Base-by-base conservation (phyloP, 2,888 invertebrate species). In the Cynaeus angustus region DNA sequence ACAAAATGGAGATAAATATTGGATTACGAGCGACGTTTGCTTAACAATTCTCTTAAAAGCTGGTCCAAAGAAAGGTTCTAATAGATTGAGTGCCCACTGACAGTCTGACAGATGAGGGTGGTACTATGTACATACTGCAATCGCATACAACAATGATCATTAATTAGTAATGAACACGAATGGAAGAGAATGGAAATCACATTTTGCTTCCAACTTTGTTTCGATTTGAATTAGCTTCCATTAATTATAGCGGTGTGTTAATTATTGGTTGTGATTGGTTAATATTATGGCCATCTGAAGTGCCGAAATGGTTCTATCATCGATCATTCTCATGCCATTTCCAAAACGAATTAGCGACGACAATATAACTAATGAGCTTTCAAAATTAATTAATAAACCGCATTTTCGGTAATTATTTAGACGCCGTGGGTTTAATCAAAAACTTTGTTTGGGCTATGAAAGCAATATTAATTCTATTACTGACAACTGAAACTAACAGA, bases 341-440 rank as follows among this genome's bases (percentile, higher is more conserved):
- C 59, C 46, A 45, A 59, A 59, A 45, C 59, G 59, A 59, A 46
- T 59, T 59, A 45, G 16, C 33, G 45, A 59, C 16, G 59, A 59
- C 43, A 59, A 43, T 58, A 30, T 59, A 59, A 59, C 59, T 59
- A 59, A 59, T 59, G 59, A 59, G 59, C 45, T 59, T n/a, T 26
- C 43, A 13, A 59, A 59, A 59, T 59, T 59, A 59, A 59, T 59
- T 59, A 59, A 59, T 59, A 59, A 59, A 59, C 43, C 43, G 28
- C 46, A 53, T 53, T 53, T 53, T 53, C 53, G 10, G 33, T 33
- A 13, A 53, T 53, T 37, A 33, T 26, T 37, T 53, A 7, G 14
- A 28, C 52, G 14, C 30, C 9, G 4, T 28, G 13, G 33, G 33
- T 13, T 28, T 30, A 28, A 52, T 53, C 30, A 53, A 37, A 41